Evolutionary conservation across 2,888 invertebrate species (phyloP), one percentile per base, ranked within the genome.

Genomic region (Serripes groenlandicus): DNA sequence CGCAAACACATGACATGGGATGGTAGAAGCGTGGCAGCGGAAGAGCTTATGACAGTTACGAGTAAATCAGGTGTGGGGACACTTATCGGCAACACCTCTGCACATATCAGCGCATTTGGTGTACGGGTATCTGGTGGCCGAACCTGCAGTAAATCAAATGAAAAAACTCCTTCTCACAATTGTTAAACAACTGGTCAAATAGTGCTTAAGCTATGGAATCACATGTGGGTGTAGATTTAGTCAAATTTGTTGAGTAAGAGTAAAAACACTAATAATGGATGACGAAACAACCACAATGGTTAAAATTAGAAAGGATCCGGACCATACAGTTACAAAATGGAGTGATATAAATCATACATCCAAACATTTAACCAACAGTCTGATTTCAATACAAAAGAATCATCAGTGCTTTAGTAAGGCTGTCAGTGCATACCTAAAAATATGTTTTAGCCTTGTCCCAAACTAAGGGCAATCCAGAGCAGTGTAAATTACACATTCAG

Each of bases 281-380:
- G 82, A 85, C 69, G 87, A 85, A 34, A 49, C 74, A 15, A 87
- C 82, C 35, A 83, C 82, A 1, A 81, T 85, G 64, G 73, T 75
- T 11, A 56, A 49, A 18, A 75, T 85, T 23, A 37, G 74, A 32
- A 23, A 68, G 23, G 72, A 70, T 18, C 1, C 83, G 4, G 7
- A 69, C 3, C 78, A 80, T 56, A 23, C 34, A 28, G 35, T 83
- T 3, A 54, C 37, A 18, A 86, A 86, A 62, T 82, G 84, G 79
- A 82, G 77, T 54, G 82, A 80, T 26, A 52, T 76, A 15, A 80
- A 81, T 26, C 87, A 82, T 26, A 84, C 78, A 15, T 49, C 32
- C 21, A 84, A 82, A 72, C 78, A 84, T 52, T 54, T 87, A 3
- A 37, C 69, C 23, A 80, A 77, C 18, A 78, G 73, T 32, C 52